These are phyloP conservation scores for Leguminivora glycinivorella DNA, from an alignment of 1,140 invertebrate genomes.

Conservation along the genomic window DNA sequence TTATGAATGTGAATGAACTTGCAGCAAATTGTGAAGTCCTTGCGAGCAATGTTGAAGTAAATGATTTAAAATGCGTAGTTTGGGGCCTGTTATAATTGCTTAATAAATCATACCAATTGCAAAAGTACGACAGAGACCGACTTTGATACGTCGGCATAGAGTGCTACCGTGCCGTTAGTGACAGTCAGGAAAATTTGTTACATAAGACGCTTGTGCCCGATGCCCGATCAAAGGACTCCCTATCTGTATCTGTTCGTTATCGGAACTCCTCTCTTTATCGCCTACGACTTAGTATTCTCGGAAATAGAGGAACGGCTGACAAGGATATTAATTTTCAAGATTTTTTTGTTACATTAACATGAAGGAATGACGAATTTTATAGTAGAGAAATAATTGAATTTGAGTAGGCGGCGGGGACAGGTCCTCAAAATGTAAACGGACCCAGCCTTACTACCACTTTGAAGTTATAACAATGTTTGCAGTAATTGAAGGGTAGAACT, in stretches of 20 bases:
- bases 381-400: background rate
- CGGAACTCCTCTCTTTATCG: conserved; percentile 27
- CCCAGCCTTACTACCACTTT: background rate
- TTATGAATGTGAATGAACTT: conserved; percentile 19
- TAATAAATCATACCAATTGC: conserved; percentile 9
- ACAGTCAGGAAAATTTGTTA: background rate
- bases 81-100: conserved; percentile 4
- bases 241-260: conserved; percentile 43
- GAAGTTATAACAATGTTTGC: background rate
- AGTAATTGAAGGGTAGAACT: background rate
- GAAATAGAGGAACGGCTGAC: conserved; percentile 30
- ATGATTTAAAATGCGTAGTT: background rate
- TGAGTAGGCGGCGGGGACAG: background rate
- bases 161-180: background rate
- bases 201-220: conserved; percentile 28
- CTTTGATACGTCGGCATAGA: background rate
- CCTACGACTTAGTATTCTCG: conserved; percentile 31
- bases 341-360: background rate
- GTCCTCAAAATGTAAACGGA: background rate
- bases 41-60: conserved; percentile 7
- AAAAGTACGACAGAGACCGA: background rate
- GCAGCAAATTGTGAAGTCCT: conserved; percentile 20
- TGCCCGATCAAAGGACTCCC: conserved; percentile 49
- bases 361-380: background rate
- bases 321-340: conserved; percentile 41